Percentiles rank a stretch among this genome's conserved stretches.
phyloP scores from a whole-genome alignment of 2,113 vertebrate species.

The Stercorarius parasiticus region DNA sequence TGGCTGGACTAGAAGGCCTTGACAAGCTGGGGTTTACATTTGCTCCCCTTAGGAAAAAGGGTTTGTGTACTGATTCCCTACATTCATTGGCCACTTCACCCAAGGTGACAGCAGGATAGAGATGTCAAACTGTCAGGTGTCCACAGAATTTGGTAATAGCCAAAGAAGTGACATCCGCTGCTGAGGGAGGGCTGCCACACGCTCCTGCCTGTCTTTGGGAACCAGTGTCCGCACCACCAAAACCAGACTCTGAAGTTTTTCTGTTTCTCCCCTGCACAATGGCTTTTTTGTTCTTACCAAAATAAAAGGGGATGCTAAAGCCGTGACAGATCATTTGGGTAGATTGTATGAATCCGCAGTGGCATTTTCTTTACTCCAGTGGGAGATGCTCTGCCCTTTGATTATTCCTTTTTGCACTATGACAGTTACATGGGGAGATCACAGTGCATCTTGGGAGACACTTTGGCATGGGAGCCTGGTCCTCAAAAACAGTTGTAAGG shows the following conservation, averaged over 20 bases:
- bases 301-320: background rate
- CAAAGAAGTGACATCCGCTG: background rate
- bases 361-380: background rate
- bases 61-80: background rate
- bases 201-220: background rate
- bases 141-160: background rate
- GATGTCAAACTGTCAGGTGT: background rate
- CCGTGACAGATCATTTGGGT: background rate
- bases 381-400: background rate
- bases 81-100: background rate
- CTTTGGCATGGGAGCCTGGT: background rate
- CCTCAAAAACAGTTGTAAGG: background rate
- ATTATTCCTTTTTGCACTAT: background rate
- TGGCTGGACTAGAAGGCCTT: background rate
- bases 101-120: background rate
- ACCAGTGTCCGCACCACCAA: background rate
- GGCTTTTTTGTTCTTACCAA: background rate
- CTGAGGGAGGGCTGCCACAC: background rate
- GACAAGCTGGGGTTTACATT: background rate
- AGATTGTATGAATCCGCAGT: background rate
- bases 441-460: background rate
- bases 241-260: background rate
- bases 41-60: background rate
- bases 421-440: background rate
- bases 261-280: background rate